phyloP scores from a whole-genome alignment of 2,888 invertebrate species.

The Rugalucina vietnamica region DNA sequence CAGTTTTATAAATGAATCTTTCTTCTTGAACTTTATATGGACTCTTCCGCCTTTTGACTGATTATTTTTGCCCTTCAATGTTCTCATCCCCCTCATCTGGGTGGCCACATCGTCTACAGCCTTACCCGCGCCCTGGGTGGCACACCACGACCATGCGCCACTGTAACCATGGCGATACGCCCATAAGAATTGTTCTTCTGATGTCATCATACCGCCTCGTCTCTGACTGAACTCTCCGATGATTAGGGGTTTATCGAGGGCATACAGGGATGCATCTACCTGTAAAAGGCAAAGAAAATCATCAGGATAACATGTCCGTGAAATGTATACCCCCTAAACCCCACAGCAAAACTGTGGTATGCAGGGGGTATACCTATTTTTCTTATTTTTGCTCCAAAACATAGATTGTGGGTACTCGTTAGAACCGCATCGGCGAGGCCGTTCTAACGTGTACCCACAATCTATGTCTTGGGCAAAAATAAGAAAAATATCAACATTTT shows the following conservation, averaged over 20 bases:
- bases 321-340: no score
- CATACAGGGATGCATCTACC: conserved; percentile 52
- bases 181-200: conserved; percentile 51
- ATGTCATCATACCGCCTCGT: conserved; percentile 54
- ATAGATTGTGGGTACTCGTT: no score
- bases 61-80: conserved; percentile 52
- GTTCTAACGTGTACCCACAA: no score
- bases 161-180: conserved; percentile 64
- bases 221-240: conserved; percentile 72
- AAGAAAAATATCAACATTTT: no score
- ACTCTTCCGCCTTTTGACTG: conserved; percentile 60
- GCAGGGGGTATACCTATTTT: no score
- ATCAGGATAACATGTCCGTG: no score
- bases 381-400: no score
- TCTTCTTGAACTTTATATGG: conserved; percentile 35
- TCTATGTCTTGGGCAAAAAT: no score
- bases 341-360: no score
- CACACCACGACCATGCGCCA: conserved; percentile 67
- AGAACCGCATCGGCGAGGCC: no score
- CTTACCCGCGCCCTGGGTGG: conserved; percentile 23
- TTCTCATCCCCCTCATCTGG: conserved; percentile 50
- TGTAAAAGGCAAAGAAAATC: conserved; percentile 24
- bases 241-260: conserved; percentile 61
- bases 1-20: no score
- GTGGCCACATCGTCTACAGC: conserved; percentile 47